A percentile compares a stretch with the other conserved stretches of the same genome.
Conservation (phyloP, 2,888 invertebrate species). For the Gandaritis pyraliata region DNA sequence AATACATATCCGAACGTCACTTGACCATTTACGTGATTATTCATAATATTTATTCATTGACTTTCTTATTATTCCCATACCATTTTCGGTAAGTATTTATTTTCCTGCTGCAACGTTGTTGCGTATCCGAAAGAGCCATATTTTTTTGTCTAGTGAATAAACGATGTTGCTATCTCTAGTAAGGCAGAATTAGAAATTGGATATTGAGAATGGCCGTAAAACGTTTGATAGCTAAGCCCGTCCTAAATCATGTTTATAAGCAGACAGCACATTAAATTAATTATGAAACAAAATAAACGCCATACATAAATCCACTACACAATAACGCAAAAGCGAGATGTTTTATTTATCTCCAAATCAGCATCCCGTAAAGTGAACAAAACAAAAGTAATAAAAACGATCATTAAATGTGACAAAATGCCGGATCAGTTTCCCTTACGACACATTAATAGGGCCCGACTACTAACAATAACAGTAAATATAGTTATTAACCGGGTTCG, state of each 20-base stretch:
- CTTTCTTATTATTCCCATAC: no score
- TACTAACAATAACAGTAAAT: constrained; percentile 51
- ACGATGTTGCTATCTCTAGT: no score
- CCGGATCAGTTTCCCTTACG: constrained; percentile 40
- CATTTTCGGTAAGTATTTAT: no score
- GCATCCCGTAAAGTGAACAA: constrained; percentile 29
- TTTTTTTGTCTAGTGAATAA: no score
- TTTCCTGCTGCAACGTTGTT: no score
- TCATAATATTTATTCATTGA: no score
- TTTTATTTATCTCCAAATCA: constrained; percentile 34
- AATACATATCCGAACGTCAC: no score
- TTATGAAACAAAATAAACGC: constrained; percentile 25
- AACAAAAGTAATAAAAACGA: constrained; percentile 37
- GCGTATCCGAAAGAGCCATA: no score
- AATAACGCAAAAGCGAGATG: constrained; percentile 20
- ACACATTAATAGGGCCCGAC: constrained; percentile 46
- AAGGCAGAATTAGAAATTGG: no score
- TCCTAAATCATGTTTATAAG: background rate
- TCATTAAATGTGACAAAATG: constrained; percentile 32
- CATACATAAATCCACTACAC: constrained; percentile 19
- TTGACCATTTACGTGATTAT: no score
- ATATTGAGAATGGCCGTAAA: no score
- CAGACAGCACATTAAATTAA: constrained; percentile 20
- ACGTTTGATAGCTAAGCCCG: background rate
- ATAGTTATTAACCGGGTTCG: constrained; percentile 44